Base-by-base conservation (phyloP, 2,113 vertebrate species). In the Plecotus auritus region DNA sequence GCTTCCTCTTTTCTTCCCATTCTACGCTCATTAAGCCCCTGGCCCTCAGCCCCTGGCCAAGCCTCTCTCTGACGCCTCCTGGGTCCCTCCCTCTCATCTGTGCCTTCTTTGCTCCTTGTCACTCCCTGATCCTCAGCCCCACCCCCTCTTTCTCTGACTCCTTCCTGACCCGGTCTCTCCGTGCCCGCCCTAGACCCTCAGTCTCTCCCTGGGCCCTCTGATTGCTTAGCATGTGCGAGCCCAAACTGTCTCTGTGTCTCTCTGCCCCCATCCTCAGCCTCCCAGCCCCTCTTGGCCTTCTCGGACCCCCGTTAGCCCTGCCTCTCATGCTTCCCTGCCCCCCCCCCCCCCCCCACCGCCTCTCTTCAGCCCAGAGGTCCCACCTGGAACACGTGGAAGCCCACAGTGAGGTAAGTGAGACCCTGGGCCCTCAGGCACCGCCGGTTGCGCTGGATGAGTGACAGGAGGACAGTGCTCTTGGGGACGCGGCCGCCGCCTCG, bases 311-410 rank as follows among this genome's bases (percentile, higher is more conserved):
- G 37, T 54, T 20, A 23, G 56, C 35, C 45, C n/a, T 16, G 32
- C 8, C 22, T 23, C 72, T 35, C 16, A 9, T 10, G 20, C n/a
- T 22, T 7, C n/a, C 40, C 49, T 0, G 11, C 9, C 0, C 45
- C 37, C n/a, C 30, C 7, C 0, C 28, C n/a, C 61, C 22, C 9
- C 0, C 45, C 56, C 30, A 3, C 7, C 0, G 11, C 56, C 78
- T 59, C 54, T 13, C 10, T 47, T 6, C 4, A 1, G 20, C 47
- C 18, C 16, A 17, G 8, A 54, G 12, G n/a, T 49, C 96, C 73
- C 64, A 98, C 98, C 98, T 97, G 95, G 93, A 97, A 98, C 90
- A 98, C 97, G 6, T 98, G 96, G 87, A 98, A 98, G 37, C 97
- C 94, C 32, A 98, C 95, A 0, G 92, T 88, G 93, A 98, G 98